These are phyloP conservation scores for Phenganax subtilis DNA, from an alignment of 92 coral and sea anemone genomes.

Conservation along the genomic window DNA sequence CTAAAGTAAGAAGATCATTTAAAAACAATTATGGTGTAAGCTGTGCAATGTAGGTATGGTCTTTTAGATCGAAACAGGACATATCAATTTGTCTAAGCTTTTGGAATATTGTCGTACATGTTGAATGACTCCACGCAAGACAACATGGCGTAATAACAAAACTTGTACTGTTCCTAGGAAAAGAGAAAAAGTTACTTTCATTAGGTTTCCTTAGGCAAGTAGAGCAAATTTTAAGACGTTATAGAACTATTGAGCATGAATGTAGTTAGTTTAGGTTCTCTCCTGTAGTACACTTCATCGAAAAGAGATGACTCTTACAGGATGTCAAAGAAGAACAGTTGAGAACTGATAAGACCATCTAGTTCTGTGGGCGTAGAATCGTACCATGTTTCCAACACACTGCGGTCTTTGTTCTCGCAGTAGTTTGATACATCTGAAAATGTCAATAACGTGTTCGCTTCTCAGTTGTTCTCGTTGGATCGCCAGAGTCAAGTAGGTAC, in stretches of 20 bases:
- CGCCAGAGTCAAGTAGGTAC: conserved; percentile 51
- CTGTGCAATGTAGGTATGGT: no score
- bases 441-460: conserved; percentile 23
- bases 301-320: neutral
- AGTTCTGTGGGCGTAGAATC: neutral
- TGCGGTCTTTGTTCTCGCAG: conserved; percentile 28
- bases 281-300: neutral
- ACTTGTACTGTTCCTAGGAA: conserved; percentile 1
- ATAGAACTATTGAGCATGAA: no score
- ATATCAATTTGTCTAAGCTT: neutral
- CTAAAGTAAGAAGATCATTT: no score
- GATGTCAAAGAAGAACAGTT: neutral
- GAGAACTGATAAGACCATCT: no score
- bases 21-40: no score
- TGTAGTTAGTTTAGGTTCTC: no score
- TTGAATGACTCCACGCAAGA: neutral
- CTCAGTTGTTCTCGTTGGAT: conserved; percentile 16
- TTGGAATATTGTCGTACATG: neutral
- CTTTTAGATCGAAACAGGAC: neutral
- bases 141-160: conserved; percentile 4
- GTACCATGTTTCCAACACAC: conserved; percentile 28
- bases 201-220: no score
- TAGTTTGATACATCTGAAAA: conserved; percentile 29
- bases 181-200: neutral
- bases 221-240: no score